Evolutionary conservation across 2,113 vertebrate species (phyloP), one percentile per base, ranked within the genome.

Genomic region (Tretioscincus oriximinensis): DNA sequence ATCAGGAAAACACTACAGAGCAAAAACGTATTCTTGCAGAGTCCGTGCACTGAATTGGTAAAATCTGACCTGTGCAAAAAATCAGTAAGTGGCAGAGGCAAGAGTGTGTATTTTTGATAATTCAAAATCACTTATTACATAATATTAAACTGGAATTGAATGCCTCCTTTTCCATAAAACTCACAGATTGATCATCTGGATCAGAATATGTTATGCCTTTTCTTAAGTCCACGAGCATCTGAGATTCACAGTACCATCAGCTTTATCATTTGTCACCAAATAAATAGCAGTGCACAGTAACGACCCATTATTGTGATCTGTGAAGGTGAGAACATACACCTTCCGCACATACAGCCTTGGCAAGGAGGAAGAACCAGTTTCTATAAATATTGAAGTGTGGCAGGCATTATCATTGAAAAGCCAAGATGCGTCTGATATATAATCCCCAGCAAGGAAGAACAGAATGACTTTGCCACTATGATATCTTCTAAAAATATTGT

Each of bases 371-470:
- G 92, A 78, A 29, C 89, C 83, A 76, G 77, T 85, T 91, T 90
- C 90, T 93, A 92, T 91, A 93, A 92, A 92, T 92, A 92, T 90
- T 93, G 91, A 90, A 92, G 92, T 90, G 90, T 88, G 86, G 88
- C 92, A 90, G 92, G 91, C 91, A 92, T 90, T 90, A 90, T 93
- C 90, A 92, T 92, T 91, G 90, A 84, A 78, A 81, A 89, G 91
- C 81, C 86, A 87, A 88, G 88, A 89, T 93, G 84, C 90, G 91
- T 88, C 89, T 9, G 6, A 45, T 90, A 89, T 86, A 85, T 90
- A 90, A 91, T 81, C 92, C 61, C 84, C 85, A 61, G 82, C 84
- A 86, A 91, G 88, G 65, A 87, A 91, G 88, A 88, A 92, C 77
- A 87, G 83, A 82, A 85, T 86, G 81, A 88, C 87, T 90, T 86